phyloP scores from a whole-genome alignment of 2,888 invertebrate genomes.

The Leptinotarsa rubiginosa region DNA sequence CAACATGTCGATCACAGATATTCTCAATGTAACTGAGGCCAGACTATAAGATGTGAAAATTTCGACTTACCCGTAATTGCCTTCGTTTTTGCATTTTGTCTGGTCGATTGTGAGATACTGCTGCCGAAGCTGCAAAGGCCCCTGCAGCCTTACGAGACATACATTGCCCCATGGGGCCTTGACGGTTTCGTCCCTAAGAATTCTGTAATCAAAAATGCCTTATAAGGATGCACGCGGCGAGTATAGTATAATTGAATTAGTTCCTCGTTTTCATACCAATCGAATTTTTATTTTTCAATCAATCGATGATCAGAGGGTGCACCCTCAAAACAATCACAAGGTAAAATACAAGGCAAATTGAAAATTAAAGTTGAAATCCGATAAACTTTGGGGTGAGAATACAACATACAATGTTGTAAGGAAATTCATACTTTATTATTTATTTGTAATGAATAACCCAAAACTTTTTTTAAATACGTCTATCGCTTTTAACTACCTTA shows the following conservation, averaged over 20 bases:
- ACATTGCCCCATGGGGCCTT: constrained; percentile 78
- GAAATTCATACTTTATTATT: background rate
- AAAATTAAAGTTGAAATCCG: too few relatives aligned
- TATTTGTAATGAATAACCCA: background rate
- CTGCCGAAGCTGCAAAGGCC: constrained; percentile 73
- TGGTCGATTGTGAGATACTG: constrained; percentile 70
- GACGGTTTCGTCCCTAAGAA: constrained; percentile 25
- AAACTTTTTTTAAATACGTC: background rate
- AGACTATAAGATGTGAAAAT: background rate
- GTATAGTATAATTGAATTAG: too few relatives aligned
- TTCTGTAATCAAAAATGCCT: constrained; percentile 32
- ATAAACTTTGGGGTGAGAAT: too few relatives aligned
- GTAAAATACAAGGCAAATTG: background rate
- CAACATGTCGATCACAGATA: too few relatives aligned
- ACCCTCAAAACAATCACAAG: background rate
- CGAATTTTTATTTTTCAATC: background rate
- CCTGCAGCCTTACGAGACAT: constrained; percentile 76
- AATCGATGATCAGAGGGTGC: background rate
- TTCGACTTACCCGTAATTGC: constrained; percentile 50
- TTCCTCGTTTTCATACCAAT: background rate
- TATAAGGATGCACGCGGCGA: background rate
- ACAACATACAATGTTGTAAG: background rate
- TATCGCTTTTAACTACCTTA: too few relatives aligned
- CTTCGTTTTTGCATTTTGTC: constrained; percentile 57
- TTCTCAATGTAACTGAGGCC: too few relatives aligned